These are phyloP conservation scores for Achlya flavicornis DNA, from an alignment of 2,888 invertebrate genomes.

Conservation along the genomic window DNA sequence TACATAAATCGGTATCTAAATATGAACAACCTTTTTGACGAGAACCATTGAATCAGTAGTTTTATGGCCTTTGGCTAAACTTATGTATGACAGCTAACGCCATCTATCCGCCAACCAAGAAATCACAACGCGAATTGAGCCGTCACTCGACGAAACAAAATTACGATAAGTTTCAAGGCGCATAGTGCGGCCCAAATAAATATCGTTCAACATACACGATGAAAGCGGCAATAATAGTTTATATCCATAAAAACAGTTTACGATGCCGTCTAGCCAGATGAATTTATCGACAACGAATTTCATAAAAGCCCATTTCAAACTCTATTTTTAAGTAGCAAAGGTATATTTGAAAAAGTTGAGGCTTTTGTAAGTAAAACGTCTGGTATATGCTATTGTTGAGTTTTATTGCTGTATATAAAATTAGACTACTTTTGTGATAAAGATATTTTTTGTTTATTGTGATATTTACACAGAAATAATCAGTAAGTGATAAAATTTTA, in stretches of 20 bases:
- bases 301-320: constrained; percentile 5
- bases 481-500: background rate
- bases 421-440: background rate
- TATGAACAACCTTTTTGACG: no score
- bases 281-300: constrained; percentile 44
- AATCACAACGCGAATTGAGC: background rate
- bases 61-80: background rate
- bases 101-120: constrained; percentile 8
- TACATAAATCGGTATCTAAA: no score
- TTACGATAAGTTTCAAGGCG: constrained; percentile 14
- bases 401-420: background rate
- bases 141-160: constrained; percentile 14
- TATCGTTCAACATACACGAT: constrained; percentile 31
- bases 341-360: constrained; percentile 24
- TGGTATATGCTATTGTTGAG: constrained; percentile 20
- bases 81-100: background rate
- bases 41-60: no score
- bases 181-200: constrained; percentile 19
- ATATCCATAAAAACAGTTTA: constrained; percentile 63
- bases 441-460: background rate
- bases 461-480: background rate
- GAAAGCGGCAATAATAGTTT: constrained; percentile 56
- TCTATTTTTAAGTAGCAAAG: background rate
- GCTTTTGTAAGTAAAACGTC: constrained; percentile 12
- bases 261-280: constrained; percentile 65